These are phyloP conservation scores for Parauchenoglanis punctatus DNA, from an alignment of 2,797 vertebrate genomes.

Conservation along the genomic window DNA sequence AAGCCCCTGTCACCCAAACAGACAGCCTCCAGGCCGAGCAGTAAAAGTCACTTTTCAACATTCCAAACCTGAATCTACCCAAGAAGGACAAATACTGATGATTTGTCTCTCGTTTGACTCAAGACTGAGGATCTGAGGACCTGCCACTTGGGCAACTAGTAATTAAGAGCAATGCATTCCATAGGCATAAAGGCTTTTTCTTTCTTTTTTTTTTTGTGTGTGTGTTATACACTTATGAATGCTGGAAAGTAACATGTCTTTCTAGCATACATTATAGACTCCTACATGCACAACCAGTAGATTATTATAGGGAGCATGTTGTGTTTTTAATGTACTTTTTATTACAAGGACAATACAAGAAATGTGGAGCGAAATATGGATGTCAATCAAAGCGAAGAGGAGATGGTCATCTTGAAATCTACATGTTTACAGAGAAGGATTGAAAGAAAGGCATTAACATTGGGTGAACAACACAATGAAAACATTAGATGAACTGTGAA, in stretches of 20 bases:
- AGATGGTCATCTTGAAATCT: conserved; percentile 7
- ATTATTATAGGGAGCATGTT: conserved; percentile 49
- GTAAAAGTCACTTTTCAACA: conserved; percentile 65
- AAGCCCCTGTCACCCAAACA: conserved; percentile 80
- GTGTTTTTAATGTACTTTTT: conserved; percentile 39
- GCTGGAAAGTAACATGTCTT: conserved; percentile 23
- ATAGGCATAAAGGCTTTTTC: conserved; percentile 40
- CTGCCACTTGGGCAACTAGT: conserved; percentile 35
- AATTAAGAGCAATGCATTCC: conserved; percentile 53
- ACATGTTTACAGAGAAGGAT: conserved; percentile 45
- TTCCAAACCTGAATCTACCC: conserved; percentile 28
- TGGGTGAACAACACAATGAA: conserved; percentile 2
- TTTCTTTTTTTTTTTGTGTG: conserved; percentile 18
- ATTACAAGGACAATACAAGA: conserved; percentile 1
- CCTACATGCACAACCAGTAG: conserved; percentile 28
- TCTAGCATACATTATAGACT: conserved; percentile 18
- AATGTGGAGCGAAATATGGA: conserved; percentile 12
- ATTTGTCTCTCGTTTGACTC: conserved; percentile 41
- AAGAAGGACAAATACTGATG: conserved; percentile 51
- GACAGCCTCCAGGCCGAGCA: conserved; percentile 89
- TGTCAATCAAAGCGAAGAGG: conserved; percentile 24
- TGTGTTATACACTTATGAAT: conserved; percentile 7
- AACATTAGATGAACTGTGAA: background rate
- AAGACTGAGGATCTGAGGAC: conserved; percentile 36
- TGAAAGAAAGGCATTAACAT: background rate